phyloP scores from a whole-genome alignment of 2,888 invertebrate species.

The Tenthredo amoena region DNA sequence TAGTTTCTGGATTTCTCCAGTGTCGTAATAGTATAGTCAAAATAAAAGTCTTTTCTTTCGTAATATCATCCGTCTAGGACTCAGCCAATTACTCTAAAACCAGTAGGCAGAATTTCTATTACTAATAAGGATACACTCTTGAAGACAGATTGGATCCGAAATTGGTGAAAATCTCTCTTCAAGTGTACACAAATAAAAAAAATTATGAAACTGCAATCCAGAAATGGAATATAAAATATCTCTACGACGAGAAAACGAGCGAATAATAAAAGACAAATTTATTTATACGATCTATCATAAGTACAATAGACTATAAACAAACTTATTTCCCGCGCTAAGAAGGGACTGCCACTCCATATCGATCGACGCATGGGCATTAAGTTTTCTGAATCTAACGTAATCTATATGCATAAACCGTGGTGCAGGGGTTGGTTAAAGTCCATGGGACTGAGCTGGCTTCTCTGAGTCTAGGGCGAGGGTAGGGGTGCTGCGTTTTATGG shows the following conservation, averaged over 20 bases:
- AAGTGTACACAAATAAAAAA: background rate
- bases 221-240: background rate
- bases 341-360: slow-evolving; percentile 54
- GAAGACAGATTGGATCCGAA: background rate
- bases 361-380: slow-evolving; percentile 60
- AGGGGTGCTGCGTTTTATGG: slow-evolving; percentile 54
- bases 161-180: background rate
- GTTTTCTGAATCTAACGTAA: slow-evolving; percentile 13
- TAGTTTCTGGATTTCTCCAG: background rate
- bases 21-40: background rate
- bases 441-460: slow-evolving; percentile 21
- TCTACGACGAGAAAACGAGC: background rate
- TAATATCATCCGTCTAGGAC: background rate
- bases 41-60: background rate
- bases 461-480: slow-evolving; percentile 1
- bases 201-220: background rate
- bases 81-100: background rate
- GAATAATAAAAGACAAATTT: background rate
- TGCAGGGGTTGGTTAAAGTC: slow-evolving; percentile 28
- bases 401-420: slow-evolving; percentile 28
- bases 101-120: background rate
- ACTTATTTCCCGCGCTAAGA: slow-evolving; percentile 19
- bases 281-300: background rate
- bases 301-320: background rate
- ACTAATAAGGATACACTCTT: background rate